A percentile compares a stretch with the other conserved stretches of the same genome.
These are phyloP conservation scores for Sylvilagus floridanus DNA, from an alignment of 2,797 vertebrate species.

Conservation along the genomic window DNA sequence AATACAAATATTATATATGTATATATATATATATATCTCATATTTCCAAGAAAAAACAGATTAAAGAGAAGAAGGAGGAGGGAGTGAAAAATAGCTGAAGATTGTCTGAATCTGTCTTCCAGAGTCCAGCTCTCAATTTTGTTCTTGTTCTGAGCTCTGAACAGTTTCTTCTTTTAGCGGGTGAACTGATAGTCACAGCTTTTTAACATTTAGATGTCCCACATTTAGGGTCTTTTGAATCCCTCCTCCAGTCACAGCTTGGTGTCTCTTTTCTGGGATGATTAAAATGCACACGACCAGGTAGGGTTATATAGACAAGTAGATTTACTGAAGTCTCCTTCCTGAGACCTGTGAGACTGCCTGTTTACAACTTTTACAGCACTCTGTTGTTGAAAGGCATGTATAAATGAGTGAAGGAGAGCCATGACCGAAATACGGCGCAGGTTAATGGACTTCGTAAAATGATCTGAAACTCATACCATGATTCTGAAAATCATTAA, in stretches of 20 bases:
- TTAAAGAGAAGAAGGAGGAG: not conserved
- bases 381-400: not conserved
- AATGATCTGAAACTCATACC: not conserved
- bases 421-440: not conserved
- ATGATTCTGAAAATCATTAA: not conserved
- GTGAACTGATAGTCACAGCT: not conserved
- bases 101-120: not conserved
- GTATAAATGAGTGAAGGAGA: not conserved
- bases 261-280: not conserved
- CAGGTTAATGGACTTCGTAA: slow-evolving; percentile 47
- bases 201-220: not conserved
- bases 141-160: not conserved
- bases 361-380: not conserved
- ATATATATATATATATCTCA: not conserved
- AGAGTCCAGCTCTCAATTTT: not conserved
- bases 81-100: not conserved
- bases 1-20: slow-evolving; percentile 18
- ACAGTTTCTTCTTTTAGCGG: not conserved
- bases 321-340: not conserved
- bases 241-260: not conserved
- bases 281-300: not conserved
- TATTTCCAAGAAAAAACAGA: not conserved
- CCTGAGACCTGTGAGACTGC: not conserved
- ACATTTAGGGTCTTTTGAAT: not conserved
- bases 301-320: not conserved